These are phyloP conservation scores for Prunella fulvescens DNA, from an alignment of 2,113 vertebrate genomes.

Conservation along the genomic window DNA sequence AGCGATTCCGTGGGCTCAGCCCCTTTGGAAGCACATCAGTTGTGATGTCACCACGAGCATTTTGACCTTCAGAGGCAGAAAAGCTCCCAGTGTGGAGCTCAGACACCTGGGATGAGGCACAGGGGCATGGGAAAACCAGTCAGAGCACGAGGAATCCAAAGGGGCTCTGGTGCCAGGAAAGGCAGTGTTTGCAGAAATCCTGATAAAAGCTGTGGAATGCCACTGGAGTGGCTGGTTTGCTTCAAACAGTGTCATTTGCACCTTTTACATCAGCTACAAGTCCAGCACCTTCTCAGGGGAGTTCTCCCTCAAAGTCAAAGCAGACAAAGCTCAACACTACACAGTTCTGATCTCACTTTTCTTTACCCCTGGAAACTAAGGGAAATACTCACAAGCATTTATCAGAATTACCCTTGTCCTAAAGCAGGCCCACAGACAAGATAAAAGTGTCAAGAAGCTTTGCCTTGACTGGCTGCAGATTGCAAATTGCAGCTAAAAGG, in stretches of 20 bases:
- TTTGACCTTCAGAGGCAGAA: constrained; percentile 22
- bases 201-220: neutral
- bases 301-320: neutral
- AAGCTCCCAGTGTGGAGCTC: neutral
- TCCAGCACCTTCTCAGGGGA: neutral
- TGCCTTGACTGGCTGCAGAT: neutral
- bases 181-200: neutral
- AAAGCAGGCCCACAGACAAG: neutral
- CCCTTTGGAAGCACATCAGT: neutral
- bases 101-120: neutral
- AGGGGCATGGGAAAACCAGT: neutral
- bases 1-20: neutral
- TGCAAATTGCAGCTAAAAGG: neutral
- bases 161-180: neutral
- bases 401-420: neutral
- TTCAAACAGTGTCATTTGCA: neutral
- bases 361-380: neutral
- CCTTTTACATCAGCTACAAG: neutral
- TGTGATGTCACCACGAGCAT: neutral
- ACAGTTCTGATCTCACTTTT: neutral
- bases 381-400: neutral
- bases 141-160: neutral
- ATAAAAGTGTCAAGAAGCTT: neutral
- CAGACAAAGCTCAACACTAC: neutral
- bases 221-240: neutral